Conservation (phyloP, 2,113 vertebrate species). For the Perca flavescens region DNA sequence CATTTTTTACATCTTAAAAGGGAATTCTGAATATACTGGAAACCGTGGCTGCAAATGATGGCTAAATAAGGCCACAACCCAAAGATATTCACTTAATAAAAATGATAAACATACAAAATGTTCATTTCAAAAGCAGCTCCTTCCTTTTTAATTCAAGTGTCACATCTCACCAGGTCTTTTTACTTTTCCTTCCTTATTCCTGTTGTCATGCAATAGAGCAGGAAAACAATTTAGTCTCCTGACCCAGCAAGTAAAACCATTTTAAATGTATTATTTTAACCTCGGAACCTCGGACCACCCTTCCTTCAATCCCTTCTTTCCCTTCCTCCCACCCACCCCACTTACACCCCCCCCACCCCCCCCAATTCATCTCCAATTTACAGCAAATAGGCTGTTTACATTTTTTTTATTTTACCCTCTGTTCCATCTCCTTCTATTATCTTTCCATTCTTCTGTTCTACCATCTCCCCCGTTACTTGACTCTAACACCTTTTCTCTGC, state of each 20-base stretch:
- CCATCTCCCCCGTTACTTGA: constrained; percentile 9
- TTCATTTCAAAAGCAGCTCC: neutral
- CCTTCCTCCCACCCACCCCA: neutral
- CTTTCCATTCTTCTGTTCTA: constrained; percentile 21
- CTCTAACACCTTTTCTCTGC: constrained; percentile 27
- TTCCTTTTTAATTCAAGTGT: neutral
- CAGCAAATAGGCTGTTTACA: constrained; percentile 17
- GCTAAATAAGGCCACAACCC: no score
- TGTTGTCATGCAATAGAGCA: neutral
- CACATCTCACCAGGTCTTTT: neutral
- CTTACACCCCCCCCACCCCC: no score
- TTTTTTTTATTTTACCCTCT: constrained; percentile 30
- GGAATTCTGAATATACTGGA: neutral
- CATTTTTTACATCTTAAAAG: neutral
- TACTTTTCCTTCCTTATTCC: neutral
- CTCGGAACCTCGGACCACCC: constrained; percentile 5
- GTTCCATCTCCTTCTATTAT: constrained; percentile 32
- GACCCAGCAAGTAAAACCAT: constrained; percentile 9
- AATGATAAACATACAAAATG: neutral
- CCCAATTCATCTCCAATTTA: constrained; percentile 1
- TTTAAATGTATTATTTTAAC: constrained; percentile 29
- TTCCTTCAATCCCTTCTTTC: neutral
- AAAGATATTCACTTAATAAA: neutral
- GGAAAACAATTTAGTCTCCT: constrained; percentile 15
- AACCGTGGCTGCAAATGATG: neutral